Conservation (phyloP, 2,888 invertebrate genomes). For the Glyphotaelius pellucidus region DNA sequence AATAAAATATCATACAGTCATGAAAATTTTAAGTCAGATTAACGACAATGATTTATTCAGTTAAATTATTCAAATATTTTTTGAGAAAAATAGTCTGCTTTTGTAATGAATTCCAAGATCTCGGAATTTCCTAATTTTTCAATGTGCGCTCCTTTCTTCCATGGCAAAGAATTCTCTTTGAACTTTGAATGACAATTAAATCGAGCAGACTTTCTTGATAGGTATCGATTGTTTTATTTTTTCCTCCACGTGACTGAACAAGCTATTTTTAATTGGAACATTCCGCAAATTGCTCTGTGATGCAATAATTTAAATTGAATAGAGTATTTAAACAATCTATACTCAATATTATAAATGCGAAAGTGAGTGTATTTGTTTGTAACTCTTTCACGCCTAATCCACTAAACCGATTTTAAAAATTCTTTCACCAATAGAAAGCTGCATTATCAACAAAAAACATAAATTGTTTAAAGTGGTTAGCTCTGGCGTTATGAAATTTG, state of each 20-base stretch:
- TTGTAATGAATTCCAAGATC: background rate
- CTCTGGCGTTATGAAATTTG: too few species aligned
- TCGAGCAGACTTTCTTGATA: background rate
- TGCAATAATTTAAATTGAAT: background rate
- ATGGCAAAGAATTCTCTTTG: background rate
- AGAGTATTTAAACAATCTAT: background rate
- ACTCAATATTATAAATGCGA: too few species aligned
- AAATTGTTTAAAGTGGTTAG: too few species aligned
- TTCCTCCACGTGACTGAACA: background rate
- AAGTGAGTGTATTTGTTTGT: too few species aligned
- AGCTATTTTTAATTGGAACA: background rate
- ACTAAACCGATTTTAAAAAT: too few species aligned
- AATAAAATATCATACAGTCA: background rate
- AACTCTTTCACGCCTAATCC: too few species aligned
- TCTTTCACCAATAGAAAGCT: too few species aligned
- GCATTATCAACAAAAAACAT: too few species aligned
- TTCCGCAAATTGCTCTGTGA: background rate
- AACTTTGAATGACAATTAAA: background rate
- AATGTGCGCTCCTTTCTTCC: background rate
- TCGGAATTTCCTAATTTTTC: background rate
- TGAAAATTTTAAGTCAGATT: background rate
- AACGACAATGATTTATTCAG: background rate
- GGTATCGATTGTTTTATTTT: background rate
- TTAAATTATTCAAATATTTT: background rate
- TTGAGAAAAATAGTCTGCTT: background rate